Evolutionary conservation across 2,113 vertebrate species (phyloP).

Genomic region (Phalacrocorax aristotelis): DNA sequence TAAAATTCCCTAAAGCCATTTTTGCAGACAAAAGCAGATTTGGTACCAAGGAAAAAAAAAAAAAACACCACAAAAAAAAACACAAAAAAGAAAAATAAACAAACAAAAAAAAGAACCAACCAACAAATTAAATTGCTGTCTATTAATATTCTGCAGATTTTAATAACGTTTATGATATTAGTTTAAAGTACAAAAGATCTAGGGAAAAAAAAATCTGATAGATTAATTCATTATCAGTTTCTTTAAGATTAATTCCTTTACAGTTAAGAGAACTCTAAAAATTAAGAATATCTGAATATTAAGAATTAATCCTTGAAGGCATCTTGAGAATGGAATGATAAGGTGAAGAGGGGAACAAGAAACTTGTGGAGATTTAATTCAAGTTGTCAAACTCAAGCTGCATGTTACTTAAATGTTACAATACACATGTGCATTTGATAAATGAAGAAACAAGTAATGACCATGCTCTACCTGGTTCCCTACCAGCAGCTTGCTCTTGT

Average conservation of each 20-base stretch:
- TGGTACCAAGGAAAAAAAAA: background rate
- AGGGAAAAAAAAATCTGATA: background rate
- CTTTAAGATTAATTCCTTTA: background rate
- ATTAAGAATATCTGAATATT: background rate
- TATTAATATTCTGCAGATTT: background rate
- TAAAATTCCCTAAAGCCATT: background rate
- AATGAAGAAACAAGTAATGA: background rate
- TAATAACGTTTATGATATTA: background rate
- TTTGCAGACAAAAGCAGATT: background rate
- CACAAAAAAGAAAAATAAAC: background rate
- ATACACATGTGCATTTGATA: background rate
- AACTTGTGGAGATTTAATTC: background rate
- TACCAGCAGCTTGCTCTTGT: background rate
- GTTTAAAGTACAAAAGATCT: background rate
- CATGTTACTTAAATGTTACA: background rate
- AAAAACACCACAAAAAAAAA: background rate
- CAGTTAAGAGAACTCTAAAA: background rate
- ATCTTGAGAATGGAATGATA: background rate
- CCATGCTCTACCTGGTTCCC: background rate
- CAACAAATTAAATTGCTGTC: background rate
- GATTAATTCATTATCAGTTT: background rate
- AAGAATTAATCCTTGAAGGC: background rate
- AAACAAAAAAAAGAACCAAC: background rate
- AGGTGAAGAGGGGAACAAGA: background rate
- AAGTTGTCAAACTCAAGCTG: background rate